Percentiles rank a stretch among this genome's conserved stretches.
phyloP scores from a whole-genome alignment of 2,888 invertebrate genomes.

The Tinea pellionella region DNA sequence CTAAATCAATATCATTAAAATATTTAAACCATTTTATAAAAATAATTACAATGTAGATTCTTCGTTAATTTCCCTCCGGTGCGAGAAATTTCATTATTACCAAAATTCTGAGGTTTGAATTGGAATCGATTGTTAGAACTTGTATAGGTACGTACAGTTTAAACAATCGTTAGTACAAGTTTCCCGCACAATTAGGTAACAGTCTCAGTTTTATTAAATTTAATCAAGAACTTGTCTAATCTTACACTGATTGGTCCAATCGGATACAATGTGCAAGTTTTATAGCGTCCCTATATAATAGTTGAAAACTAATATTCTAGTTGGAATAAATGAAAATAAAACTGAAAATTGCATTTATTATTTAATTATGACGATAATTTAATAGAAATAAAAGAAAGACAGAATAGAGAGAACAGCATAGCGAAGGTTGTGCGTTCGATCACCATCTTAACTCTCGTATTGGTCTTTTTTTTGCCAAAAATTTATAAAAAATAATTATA shows the following conservation, averaged over 20 bases:
- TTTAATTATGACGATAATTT: too few species aligned
- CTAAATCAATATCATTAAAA: too few species aligned
- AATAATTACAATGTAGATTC: too few species aligned
- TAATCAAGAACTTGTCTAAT: conserved; percentile 69
- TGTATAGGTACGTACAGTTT: conserved; percentile 33
- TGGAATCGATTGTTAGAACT: conserved; percentile 30
- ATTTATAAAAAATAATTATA: too few species aligned
- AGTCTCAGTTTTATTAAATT: conserved; percentile 69
- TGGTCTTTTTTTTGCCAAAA: too few species aligned
- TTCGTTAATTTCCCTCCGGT: neutral
- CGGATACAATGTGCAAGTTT: conserved; percentile 60
- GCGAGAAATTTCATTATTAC: neutral
- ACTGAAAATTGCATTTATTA: neutral
- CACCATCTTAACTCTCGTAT: too few species aligned
- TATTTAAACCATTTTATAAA: too few species aligned
- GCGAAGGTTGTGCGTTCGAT: too few species aligned
- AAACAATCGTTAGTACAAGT: conserved; percentile 66
- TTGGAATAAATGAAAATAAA: neutral
- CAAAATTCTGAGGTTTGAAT: neutral
- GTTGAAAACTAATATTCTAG: conserved; percentile 63
- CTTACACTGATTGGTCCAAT: conserved; percentile 67
- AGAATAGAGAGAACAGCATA: too few species aligned
- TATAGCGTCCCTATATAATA: conserved; percentile 52
- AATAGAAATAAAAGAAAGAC: too few species aligned
- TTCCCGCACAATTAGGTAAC: conserved; percentile 61